Percentiles rank a stretch among this genome's conserved stretches.
Evolutionary conservation across 2,113 vertebrate species (phyloP).

Genomic region (Lichenostomus cassidix): DNA sequence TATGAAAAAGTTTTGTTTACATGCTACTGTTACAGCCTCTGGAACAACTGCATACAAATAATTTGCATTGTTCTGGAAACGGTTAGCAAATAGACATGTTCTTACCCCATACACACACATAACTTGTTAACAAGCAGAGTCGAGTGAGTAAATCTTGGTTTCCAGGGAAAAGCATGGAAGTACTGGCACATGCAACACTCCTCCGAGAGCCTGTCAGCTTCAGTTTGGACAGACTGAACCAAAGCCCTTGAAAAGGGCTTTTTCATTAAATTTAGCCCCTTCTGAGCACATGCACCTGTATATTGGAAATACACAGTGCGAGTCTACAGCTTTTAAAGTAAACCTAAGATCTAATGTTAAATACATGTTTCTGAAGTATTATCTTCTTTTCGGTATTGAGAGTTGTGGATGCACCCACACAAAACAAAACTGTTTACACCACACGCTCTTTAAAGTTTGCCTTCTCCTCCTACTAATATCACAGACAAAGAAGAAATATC

Average conservation of each 20-base stretch:
- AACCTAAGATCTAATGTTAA: not conserved
- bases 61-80: not conserved
- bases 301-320: not conserved
- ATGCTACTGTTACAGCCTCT: not conserved
- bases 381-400: not conserved
- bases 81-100: not conserved
- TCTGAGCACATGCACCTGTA: not conserved
- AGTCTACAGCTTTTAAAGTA: not conserved
- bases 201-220: not conserved
- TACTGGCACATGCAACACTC: fast-evolving
- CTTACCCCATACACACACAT: not conserved
- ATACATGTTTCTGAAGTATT: fast-evolving
- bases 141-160: not conserved
- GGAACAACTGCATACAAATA: not conserved
- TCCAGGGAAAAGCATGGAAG: not conserved
- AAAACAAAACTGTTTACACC: not conserved
- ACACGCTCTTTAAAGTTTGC: not conserved
- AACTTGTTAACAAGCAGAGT: not conserved
- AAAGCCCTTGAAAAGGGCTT: not conserved
- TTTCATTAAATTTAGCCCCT: not conserved
- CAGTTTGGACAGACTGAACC: not conserved
- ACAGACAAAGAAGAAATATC: not conserved
- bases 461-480: not conserved
- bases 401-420: not conserved
- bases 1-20: not conserved